These are phyloP conservation scores for Muscicapa comitata DNA, from an alignment of 2,797 vertebrate species.

Conservation along the genomic window DNA sequence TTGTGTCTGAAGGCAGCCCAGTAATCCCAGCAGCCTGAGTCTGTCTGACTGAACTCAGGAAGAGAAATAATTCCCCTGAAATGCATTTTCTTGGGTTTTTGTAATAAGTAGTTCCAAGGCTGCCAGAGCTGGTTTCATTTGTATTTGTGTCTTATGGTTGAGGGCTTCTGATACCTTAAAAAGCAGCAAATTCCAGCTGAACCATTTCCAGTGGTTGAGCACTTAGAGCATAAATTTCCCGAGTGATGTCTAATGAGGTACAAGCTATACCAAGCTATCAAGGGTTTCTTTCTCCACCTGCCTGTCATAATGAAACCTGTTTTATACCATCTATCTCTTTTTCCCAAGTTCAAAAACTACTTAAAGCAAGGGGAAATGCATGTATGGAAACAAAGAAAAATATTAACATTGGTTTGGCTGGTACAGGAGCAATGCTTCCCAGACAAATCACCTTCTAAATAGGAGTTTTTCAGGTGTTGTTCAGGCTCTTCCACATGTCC, in stretches of 20 bases:
- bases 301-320: background rate
- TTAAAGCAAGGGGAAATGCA: background rate
- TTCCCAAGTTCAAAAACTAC: background rate
- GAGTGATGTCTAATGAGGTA: background rate
- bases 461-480: background rate
- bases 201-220: background rate
- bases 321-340: background rate
- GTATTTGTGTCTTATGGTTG: constrained; percentile 40
- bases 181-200: constrained; percentile 21
- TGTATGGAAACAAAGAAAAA: background rate
- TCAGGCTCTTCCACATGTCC: background rate
- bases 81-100: background rate
- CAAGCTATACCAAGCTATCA: background rate
- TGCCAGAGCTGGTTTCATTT: constrained; percentile 23
- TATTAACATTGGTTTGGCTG: background rate
- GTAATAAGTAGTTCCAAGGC: constrained; percentile 28
- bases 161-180: constrained; percentile 23
- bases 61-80: constrained; percentile 32
- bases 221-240: background rate
- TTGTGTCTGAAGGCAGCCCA: constrained; percentile 22
- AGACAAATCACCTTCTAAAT: background rate
- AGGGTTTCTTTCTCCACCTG: background rate
- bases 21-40: background rate
- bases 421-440: background rate
- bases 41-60: background rate